Percentiles rank a stretch among this genome's conserved stretches.
Conservation (phyloP, 2,888 invertebrate genomes). For the Leptinotarsa juncta region DNA sequence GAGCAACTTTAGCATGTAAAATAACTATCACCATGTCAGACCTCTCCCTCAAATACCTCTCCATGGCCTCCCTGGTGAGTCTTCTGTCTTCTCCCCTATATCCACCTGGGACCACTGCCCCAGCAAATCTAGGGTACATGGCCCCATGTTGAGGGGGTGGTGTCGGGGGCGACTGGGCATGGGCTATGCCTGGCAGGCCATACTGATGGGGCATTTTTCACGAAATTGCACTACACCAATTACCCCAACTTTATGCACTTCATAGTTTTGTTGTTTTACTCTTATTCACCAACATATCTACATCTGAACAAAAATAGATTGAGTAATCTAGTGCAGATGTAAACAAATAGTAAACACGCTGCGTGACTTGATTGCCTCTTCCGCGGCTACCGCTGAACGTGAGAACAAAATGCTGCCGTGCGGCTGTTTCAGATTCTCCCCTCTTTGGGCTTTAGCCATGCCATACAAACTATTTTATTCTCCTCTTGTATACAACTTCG, state of each 20-base stretch:
- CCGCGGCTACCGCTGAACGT: conserved; percentile 60
- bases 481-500: conserved; percentile 14
- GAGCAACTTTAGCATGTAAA: conserved; percentile 98
- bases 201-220: conserved; percentile 82
- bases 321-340: conserved; percentile 26
- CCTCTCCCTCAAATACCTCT: conserved; percentile 92
- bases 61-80: conserved; percentile 93
- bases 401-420: conserved; percentile 62
- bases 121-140: conserved; percentile 71
- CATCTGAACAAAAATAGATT: background rate
- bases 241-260: conserved; percentile 25
- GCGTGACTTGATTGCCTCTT: conserved; percentile 44
- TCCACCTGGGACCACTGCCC: conserved; percentile 73
- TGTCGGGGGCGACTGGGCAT: conserved; percentile 85
- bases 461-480: conserved; percentile 67
- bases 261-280: conserved; percentile 24
- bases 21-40: conserved; percentile 97
- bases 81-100: conserved; percentile 85
- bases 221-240: conserved; percentile 20
- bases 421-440: conserved; percentile 53
- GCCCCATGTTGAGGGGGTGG: conserved; percentile 77
- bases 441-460: conserved; percentile 50
- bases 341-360: conserved; percentile 47
- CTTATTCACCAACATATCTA: background rate
- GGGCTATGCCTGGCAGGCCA: conserved; percentile 78